Base-by-base conservation (phyloP, 2,888 invertebrate genomes). In the Leptarthrus brevirostris region DNA sequence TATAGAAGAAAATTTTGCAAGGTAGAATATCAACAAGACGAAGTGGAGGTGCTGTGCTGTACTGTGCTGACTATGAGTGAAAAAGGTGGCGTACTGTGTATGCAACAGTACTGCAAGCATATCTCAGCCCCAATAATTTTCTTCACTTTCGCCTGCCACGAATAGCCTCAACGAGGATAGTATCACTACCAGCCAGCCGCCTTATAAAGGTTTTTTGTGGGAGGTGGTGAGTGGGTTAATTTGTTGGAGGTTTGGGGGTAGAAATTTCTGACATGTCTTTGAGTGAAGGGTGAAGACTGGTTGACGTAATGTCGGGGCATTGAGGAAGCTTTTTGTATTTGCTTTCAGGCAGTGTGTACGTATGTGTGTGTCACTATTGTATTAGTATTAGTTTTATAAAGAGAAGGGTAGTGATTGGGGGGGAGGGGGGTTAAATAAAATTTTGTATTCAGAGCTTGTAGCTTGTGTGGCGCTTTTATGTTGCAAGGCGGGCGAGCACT, bases 211-310 rank as follows among this genome's bases (percentile, higher is more conserved):
- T 12, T 20, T 10, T 14, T 47, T 26, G 3, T 14, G 61, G 44
- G 36, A 12, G 69, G 14, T 24, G 69, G 36, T 34, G 18, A 24
- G 52, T 2, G 20, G 49, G 44, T 69, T 40, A 69, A 22, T 34
- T 34, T 14, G n/a, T 49, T 30, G 16, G 30, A 20, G 30, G 71
- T 34, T 24, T 53, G 54, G 30, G n/a, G 54, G 40, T 26, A 58
- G 58, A 72, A 49, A 71, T 64, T 75, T 73, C 73, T 75, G 75
- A 73, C 75, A 75, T 70, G 36, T 30, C 70, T 75, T 75, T 75
- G 75, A 75, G 64, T 75, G 75, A 75, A 75, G 75, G 75, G 73
- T 75, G 73, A 75, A 73, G 73, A 75, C 73, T 75, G 73, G 71
- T 73, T 75, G 75, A 75, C 73, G 75, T 70, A 73, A 70, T 73